Conservation (phyloP, 2,113 vertebrate genomes). For the Dromas ardeola region DNA sequence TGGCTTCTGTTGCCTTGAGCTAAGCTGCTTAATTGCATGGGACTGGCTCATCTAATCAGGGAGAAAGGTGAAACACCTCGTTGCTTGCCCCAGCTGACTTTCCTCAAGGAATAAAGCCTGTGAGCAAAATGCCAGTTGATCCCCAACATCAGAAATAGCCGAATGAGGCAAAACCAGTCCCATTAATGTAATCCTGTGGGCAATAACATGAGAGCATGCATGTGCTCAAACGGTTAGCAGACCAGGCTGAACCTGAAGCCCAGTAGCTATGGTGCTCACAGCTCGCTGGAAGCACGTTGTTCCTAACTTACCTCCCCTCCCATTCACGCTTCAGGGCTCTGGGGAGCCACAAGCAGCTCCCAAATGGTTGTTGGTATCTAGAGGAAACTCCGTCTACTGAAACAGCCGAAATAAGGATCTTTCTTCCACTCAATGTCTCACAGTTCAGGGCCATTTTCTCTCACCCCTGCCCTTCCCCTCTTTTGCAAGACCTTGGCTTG, state of each 20-base stretch:
- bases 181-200: not conserved
- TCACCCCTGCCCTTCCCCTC: not conserved
- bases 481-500: constrained; percentile 43
- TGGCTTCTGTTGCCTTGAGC: constrained; percentile 52
- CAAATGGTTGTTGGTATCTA: not conserved
- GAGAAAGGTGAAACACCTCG: constrained; percentile 32
- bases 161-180: not conserved
- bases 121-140: not conserved
- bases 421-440: not conserved
- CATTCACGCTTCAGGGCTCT: not conserved
- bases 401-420: not conserved
- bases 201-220: not conserved
- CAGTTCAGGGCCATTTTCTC: constrained; percentile 28
- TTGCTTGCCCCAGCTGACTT: not conserved
- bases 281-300: accelerated
- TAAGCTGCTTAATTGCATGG: constrained; percentile 43
- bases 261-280: not conserved
- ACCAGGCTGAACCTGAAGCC: not conserved
- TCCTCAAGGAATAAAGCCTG: not conserved
- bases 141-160: not conserved
- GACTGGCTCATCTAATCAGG: constrained; percentile 11
- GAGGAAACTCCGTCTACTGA: not conserved
- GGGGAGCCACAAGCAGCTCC: not conserved
- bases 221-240: not conserved
- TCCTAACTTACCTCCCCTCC: not conserved